These are phyloP conservation scores for Cherax destructor DNA, from an alignment of 1,140 invertebrate genomes.

Conservation along the genomic window DNA sequence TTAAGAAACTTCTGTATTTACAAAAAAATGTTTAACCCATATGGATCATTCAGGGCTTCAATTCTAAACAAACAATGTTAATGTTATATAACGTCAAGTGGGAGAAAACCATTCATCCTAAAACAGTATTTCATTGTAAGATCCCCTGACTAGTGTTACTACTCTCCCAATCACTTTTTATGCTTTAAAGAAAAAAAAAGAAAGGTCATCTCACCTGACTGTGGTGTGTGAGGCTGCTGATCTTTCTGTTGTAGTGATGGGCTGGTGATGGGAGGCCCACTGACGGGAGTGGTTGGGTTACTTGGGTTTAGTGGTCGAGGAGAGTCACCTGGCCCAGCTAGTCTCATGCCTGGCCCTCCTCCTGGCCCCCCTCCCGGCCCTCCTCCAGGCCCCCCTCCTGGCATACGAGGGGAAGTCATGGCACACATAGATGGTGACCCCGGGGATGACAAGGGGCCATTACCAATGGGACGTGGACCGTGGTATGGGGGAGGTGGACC, in stretches of 20 bases:
- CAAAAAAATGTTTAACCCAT: no score
- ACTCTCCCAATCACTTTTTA: no score
- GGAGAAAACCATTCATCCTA: no score
- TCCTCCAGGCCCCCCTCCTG: conserved; percentile 56
- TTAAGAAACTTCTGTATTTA: no score
- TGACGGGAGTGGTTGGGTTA: conserved; percentile 73
- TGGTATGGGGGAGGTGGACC: conserved; percentile 91
- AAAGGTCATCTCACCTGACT: conserved; percentile 31
- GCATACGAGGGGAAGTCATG: conserved; percentile 71
- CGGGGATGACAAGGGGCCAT: conserved; percentile 72
- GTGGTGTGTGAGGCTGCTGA: conserved; percentile 84
- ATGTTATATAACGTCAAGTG: no score
- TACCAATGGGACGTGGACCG: conserved; percentile 70
- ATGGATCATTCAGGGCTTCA: no score
- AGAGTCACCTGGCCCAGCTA: conserved; percentile 68
- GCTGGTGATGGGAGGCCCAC: conserved; percentile 68
- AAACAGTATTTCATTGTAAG: no score
- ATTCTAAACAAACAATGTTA: no score
- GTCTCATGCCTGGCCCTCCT: conserved; percentile 59
- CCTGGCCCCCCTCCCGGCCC: conserved; percentile 51
- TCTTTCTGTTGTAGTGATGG: conserved; percentile 78
- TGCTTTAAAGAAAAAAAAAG: no score
- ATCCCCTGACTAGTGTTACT: no score
- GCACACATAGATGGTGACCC: conserved; percentile 72
- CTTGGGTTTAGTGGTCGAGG: conserved; percentile 70